Evolutionary conservation across 2,888 invertebrate species (phyloP).

Genomic region (Plagiodera versicolora): DNA sequence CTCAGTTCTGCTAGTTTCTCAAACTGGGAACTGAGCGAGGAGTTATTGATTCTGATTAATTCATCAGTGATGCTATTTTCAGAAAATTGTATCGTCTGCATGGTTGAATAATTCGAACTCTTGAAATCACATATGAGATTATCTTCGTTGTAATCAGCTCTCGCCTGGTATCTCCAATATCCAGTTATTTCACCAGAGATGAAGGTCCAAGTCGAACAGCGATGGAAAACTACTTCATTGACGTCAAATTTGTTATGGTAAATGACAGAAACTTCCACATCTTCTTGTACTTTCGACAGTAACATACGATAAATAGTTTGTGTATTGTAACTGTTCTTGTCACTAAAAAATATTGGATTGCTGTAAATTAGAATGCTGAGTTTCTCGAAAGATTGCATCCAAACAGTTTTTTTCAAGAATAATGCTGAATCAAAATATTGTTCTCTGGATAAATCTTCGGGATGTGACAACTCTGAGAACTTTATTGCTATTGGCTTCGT

Average conservation of each 20-base stretch:
- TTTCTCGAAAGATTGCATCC: neutral
- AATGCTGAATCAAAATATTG: neutral
- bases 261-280: neutral
- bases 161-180: conserved; percentile 3
- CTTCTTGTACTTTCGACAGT: neutral
- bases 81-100: neutral
- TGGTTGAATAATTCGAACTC: neutral
- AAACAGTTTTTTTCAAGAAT: neutral
- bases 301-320: conserved; percentile 28
- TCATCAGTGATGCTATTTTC: neutral
- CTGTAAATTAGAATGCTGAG: conserved; percentile 28
- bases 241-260: neutral
- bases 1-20: neutral
- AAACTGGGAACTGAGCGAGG: neutral
- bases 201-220: conserved; percentile 34
- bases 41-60: neutral
- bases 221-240: neutral
- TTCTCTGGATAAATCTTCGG: neutral
- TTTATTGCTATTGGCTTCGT: neutral
- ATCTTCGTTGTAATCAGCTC: neutral
- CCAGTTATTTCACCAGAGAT: neutral
- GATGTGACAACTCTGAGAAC: neutral
- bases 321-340: conserved; percentile 13
- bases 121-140: neutral
- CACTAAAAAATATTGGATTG: conserved; percentile 27